These are phyloP conservation scores for Noctilio leporinus DNA, from an alignment of 2,113 vertebrate species.

Conservation along the genomic window DNA sequence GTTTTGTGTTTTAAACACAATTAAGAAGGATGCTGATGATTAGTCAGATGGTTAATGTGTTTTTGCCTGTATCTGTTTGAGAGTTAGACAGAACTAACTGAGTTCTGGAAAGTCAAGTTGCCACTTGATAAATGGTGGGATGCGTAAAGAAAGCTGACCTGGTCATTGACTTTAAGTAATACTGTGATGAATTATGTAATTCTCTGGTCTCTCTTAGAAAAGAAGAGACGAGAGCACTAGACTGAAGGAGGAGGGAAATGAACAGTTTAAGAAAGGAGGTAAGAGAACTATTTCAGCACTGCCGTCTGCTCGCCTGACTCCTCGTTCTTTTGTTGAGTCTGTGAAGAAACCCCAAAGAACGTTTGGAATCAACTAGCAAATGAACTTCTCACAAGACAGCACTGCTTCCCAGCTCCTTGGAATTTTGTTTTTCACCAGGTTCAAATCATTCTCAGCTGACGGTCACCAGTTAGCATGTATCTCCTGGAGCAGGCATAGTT, in stretches of 20 bases:
- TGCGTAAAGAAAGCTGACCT: conserved; percentile 43
- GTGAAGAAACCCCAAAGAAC: neutral
- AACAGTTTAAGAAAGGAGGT: conserved; percentile 92
- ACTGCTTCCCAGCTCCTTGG: neutral
- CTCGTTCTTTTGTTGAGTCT: neutral
- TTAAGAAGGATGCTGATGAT: neutral
- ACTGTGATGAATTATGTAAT: conserved; percentile 52
- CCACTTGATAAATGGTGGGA: neutral
- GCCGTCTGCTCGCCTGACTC: neutral
- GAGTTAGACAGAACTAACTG: neutral
- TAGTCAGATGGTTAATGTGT: neutral
- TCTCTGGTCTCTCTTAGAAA: conserved; percentile 81
- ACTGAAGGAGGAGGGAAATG: conserved; percentile 92
- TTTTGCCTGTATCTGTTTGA: neutral
- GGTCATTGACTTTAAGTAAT: conserved; percentile 58
- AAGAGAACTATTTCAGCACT: conserved; percentile 34
- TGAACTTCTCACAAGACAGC: neutral
- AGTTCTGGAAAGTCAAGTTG: neutral
- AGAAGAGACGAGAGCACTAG: conserved; percentile 85
- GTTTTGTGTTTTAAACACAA: neutral
- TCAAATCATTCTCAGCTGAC: neutral
- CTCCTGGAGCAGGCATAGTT: neutral
- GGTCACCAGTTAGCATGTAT: neutral
- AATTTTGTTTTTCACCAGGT: neutral
- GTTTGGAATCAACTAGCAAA: neutral